Conservation (phyloP, 2,888 invertebrate species). For the Ecliptopera silaceata region DNA sequence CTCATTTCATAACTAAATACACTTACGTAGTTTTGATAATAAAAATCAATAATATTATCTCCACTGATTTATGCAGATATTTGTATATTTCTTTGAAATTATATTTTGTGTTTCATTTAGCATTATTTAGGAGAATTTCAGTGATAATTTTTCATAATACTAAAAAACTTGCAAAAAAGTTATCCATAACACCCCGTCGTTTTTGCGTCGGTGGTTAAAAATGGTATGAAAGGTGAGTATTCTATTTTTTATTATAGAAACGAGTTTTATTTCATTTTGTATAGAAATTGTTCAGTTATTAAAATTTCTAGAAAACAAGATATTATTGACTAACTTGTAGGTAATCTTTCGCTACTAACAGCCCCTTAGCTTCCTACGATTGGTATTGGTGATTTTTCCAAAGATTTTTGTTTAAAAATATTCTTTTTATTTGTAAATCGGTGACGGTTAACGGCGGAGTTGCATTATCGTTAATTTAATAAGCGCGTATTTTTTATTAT, state of each 20-base stretch:
- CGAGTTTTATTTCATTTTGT: not conserved
- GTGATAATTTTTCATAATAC: not conserved
- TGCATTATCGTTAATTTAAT: slow-evolving; percentile 41
- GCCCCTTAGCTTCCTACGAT: slow-evolving; percentile 59
- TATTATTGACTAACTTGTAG: slow-evolving; percentile 16
- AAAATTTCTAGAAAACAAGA: no score
- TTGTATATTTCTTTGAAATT: no score
- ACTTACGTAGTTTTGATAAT: slow-evolving; percentile 14
- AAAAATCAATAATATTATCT: no score
- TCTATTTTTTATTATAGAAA: not conserved
- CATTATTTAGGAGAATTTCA: not conserved
- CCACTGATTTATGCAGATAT: no score
- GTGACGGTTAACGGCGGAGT: slow-evolving; percentile 47
- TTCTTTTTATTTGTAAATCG: slow-evolving; percentile 20
- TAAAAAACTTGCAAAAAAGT: not conserved
- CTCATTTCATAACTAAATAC: not conserved
- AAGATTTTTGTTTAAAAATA: not conserved
- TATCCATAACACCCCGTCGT: no score
- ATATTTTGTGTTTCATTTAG: slow-evolving; percentile 1
- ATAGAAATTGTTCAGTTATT: not conserved
- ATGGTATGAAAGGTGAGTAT: slow-evolving; percentile 1
- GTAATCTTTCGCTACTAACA: slow-evolving; percentile 43
- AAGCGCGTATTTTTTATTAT: not conserved
- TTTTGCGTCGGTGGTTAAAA: not conserved
- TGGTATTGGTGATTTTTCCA: slow-evolving; percentile 46